Conservation (phyloP, 2,797 vertebrate species). For the Myotis planiceps region DNA sequence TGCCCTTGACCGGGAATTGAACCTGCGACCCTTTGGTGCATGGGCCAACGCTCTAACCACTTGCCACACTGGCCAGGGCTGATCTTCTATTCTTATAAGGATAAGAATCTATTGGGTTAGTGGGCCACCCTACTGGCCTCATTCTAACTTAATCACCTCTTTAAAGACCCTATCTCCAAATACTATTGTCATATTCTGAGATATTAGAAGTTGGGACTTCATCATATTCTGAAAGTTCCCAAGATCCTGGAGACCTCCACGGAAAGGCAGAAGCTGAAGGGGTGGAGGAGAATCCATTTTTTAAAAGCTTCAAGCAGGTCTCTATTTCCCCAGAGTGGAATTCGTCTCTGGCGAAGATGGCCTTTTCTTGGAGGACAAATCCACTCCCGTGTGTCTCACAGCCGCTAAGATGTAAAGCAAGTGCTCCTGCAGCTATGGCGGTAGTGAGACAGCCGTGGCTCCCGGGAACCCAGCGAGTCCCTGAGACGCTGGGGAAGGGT, state of each 20-base stretch:
- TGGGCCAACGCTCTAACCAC: too few species aligned
- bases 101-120: background rate
- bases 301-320: conserved; percentile 4
- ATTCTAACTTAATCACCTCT: background rate
- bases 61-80: background rate
- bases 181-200: background rate
- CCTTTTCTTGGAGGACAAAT: conserved; percentile 29
- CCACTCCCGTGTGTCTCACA: background rate
- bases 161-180: background rate
- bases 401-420: background rate
- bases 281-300: background rate
- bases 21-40: too few species aligned
- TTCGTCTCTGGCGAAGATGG: background rate
- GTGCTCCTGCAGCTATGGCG: conserved; percentile 2
- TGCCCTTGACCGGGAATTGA: too few species aligned
- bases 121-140: background rate
- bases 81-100: background rate
- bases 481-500: background rate
- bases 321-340: background rate
- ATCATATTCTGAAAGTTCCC: background rate
- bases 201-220: background rate
- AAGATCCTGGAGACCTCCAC: background rate
- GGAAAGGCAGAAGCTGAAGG: background rate
- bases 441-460: background rate
- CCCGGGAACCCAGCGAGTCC: background rate